phyloP scores from a whole-genome alignment of 2,113 vertebrate species.

The Carassius auratus region DNA sequence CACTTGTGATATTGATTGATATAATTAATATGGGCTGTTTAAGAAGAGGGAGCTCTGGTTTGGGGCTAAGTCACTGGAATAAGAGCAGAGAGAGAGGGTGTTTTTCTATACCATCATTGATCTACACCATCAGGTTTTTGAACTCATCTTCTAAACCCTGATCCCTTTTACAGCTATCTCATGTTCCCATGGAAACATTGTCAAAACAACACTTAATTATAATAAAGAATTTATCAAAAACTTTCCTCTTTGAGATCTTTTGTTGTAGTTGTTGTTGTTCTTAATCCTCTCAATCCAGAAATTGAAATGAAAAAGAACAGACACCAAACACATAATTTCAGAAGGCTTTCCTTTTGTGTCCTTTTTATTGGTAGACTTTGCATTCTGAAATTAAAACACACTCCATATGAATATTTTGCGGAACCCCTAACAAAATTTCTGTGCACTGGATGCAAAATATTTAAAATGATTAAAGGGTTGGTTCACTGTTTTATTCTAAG shows the following conservation, averaged over 20 bases:
- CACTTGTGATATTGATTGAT: constrained; percentile 24
- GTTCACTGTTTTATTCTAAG: no score
- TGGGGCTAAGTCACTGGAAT: constrained; percentile 19
- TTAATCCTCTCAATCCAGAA: no score
- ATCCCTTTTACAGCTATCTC: constrained; percentile 46
- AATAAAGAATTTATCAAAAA: constrained; percentile 55
- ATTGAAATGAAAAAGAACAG: no score
- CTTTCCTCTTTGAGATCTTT: neutral
- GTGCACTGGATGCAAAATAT: no score
- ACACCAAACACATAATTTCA: no score
- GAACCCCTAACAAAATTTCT: no score
- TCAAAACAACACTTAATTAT: constrained; percentile 39
- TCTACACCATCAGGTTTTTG: constrained; percentile 45
- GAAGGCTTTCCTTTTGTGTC: no score
- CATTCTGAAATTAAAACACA: no score
- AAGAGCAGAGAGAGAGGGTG: constrained; percentile 29
- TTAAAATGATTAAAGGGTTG: no score
- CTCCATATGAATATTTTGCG: no score
- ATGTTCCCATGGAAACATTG: constrained; percentile 57
- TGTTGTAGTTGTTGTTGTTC: neutral
- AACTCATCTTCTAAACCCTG: constrained; percentile 38
- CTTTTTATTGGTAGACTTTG: no score
- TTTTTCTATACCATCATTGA: constrained; percentile 50
- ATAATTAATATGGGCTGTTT: constrained; percentile 9
- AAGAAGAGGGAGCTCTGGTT: constrained; percentile 21